phyloP scores from a whole-genome alignment of 2,113 vertebrate species.

The Donacobius atricapilla region DNA sequence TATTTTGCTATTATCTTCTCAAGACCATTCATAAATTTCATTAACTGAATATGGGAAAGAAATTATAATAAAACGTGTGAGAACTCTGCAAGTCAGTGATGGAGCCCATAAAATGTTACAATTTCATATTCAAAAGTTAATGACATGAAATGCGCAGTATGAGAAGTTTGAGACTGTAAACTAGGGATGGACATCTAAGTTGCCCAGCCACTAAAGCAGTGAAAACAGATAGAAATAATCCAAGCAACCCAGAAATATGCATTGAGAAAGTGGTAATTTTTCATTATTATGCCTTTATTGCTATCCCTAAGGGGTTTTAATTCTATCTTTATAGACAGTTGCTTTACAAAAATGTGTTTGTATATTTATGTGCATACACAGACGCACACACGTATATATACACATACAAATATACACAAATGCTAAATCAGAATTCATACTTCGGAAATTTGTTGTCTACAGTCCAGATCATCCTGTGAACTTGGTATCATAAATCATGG shows the following conservation, averaged over 20 bases:
- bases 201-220: neutral
- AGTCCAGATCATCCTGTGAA: neutral
- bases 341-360: neutral
- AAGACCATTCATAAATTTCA: neutral
- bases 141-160: neutral
- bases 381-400: rapidly evolving
- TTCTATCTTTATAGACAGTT: neutral
- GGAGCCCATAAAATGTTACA: neutral
- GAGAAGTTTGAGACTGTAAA: neutral
- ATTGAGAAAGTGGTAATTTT: neutral
- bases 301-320: neutral
- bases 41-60: neutral
- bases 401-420: neutral
- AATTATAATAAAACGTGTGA: neutral
- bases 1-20: neutral
- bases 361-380: rapidly evolving
- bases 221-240: neutral
- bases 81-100: neutral
- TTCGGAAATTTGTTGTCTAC: neutral
- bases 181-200: neutral
- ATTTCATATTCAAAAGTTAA: neutral
- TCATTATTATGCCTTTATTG: neutral
- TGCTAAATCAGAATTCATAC: neutral
- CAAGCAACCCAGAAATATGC: neutral
- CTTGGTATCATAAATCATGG: neutral